Percentiles rank a stretch among this genome's conserved stretches.
Conservation (phyloP, 2,797 vertebrate genomes). For the Lagocephalus sceleratus region DNA sequence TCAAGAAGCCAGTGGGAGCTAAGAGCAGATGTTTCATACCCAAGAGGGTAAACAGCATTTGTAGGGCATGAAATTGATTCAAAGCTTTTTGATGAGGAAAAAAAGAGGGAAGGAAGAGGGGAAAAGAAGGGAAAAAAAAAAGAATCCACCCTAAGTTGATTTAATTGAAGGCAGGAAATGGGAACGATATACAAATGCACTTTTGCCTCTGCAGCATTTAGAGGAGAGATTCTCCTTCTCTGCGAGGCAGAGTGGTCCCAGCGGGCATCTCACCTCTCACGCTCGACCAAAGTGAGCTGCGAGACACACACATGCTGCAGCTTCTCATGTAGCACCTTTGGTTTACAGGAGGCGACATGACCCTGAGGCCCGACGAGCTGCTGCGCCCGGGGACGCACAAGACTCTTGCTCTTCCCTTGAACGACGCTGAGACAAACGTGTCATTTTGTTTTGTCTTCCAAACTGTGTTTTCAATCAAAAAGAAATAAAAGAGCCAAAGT, state of each 20-base stretch:
- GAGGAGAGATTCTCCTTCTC: not conserved
- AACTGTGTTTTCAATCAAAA: not conserved
- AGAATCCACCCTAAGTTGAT: conserved; percentile 34
- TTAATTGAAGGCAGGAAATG: conserved; percentile 31
- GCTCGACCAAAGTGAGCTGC: conserved; percentile 19
- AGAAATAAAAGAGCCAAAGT: not conserved
- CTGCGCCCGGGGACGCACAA: conserved; percentile 36
- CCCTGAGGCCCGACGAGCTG: conserved; percentile 45
- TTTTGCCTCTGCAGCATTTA: not conserved
- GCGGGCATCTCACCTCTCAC: conserved; percentile 42
- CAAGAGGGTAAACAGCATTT: conserved; percentile 74
- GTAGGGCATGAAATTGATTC: conserved; percentile 76
- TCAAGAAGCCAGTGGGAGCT: conserved; percentile 42
- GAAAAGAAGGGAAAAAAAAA: conserved; percentile 18
- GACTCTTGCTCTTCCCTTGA: conserved; percentile 22
- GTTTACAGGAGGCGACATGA: conserved; percentile 55
- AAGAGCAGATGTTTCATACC: conserved; percentile 69
- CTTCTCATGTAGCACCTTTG: conserved; percentile 34
- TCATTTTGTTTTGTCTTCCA: not conserved
- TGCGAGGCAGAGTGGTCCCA: conserved; percentile 28
- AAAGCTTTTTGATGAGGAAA: conserved; percentile 63
- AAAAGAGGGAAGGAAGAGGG: conserved; percentile 1
- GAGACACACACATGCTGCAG: conserved; percentile 48
- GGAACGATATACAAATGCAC: not conserved
- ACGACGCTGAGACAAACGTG: conserved; percentile 16